Evolutionary conservation across 2,888 invertebrate species (phyloP), one percentile per base, ranked within the genome.

Genomic region (Scaptodrosophila latifasciaeformis): DNA sequence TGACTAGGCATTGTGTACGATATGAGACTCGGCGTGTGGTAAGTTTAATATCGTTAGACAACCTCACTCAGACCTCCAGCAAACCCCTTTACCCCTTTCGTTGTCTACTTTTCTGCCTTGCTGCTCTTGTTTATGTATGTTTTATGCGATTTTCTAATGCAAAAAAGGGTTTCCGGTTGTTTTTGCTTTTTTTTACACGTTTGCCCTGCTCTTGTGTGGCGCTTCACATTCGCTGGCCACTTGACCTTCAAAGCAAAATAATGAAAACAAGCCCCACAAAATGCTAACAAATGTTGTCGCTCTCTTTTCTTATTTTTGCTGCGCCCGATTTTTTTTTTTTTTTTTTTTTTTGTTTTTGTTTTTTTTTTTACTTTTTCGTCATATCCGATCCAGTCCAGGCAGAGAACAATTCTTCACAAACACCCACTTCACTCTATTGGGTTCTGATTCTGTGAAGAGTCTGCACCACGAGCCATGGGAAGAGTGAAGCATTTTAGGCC

Each of bases 1-100:
- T 12, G 12, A 31, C 6, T 12, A 10, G 12, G 10, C 31, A 9
- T 12, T 31, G 31, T 9, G 2, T 21, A 17, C 66, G 74, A 2
- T 78, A 74, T 52, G 74, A 74, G 64, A 74, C 74, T 45, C 79
- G 74, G 51, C 72, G 72, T 59, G 72, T 78, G 72, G 72, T 74
- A 75, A 74, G 72, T 59, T 68, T 59, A 78, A 56, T 31, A 39
- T 15, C 39, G 30, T n/a, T 39, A 13, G 6, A 13, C 12, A 34
- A 12, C 34, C 34, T n/a, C n/a, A n/a, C n/a, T n/a, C n/a, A n/a
- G n/a, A n/a, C n/a, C n/a, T 40, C 47, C 43, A 43, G 21, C 30
- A 30, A 9, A 40, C 15, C 7, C 10, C 15, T 37, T 29, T 24
- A 42, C 21, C 47, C 46, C 54, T 61, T 63, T 17, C 47, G 31